Evolutionary conservation across 2,888 invertebrate genomes (phyloP), one percentile per base, ranked within the genome.

Genomic region (Patella ulyssiponensis): DNA sequence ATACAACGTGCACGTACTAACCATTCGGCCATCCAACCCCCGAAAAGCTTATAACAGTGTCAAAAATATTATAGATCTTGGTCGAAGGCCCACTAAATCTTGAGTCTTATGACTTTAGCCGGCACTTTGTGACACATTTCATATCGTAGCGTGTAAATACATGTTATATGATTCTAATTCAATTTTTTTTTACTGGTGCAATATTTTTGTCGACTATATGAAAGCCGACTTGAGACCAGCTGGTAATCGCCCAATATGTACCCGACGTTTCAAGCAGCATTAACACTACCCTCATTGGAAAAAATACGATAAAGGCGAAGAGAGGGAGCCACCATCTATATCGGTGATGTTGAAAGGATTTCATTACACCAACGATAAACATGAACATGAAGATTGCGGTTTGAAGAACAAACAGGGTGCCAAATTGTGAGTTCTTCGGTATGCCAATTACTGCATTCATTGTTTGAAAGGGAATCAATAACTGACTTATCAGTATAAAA

Each of bases 331-430:
- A n/a, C n/a, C n/a, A n/a, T n/a, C n/a, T n/a, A n/a, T n/a, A n/a
- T n/a, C n/a, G n/a, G n/a, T n/a, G n/a, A n/a, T n/a, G n/a, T n/a
- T 83, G 84, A 74, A 88, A 87, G 14, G 87, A 87, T 73, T 86
- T 88, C 7, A 86, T 79, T 3, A 86, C 82, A 33, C 88, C 88
- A 77, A 87, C 85, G 23, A 87, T 82, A 72, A 84, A 87, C 3
- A 88, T 79, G 77, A 87, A 88, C 82, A 86, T 85, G 0, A 85
- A 81, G 27, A 85, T 86, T 1, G 83, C 83, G 78, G 86, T 83
- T 71, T 84, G 86, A 11, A 82, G 85, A 74, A 80, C 84, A 14
- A 86, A 71, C 58, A 83, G 69, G 69, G 85, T 84, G 12, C 85
- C 76, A 23, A 76, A 53, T 3, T 78, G 79, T 75, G 81, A 84